phyloP scores from a whole-genome alignment of 2,797 vertebrate genomes.

The Coregonus sp. region DNA sequence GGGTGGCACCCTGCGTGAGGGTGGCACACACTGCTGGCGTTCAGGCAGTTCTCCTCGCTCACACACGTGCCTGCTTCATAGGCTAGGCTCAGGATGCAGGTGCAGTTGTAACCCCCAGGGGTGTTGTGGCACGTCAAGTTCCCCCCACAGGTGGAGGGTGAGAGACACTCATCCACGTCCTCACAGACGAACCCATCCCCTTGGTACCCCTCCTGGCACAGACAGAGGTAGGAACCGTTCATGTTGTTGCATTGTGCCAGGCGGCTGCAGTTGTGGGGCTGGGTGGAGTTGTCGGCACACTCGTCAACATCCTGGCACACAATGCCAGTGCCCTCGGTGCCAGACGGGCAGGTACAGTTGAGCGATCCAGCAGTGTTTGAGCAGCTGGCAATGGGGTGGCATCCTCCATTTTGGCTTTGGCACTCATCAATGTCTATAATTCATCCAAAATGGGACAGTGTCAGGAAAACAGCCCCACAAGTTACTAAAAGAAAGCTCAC shows the following conservation, averaged over 20 bases:
- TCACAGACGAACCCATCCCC: constrained; percentile 76
- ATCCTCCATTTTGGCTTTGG: constrained; percentile 81
- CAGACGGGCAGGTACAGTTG: constrained; percentile 74
- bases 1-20: constrained; percentile 64
- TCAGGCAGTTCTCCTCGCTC: constrained; percentile 66
- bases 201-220: constrained; percentile 72
- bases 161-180: constrained; percentile 78
- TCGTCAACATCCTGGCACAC: constrained; percentile 81
- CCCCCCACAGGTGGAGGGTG: constrained; percentile 50
- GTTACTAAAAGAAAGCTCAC: constrained; percentile 56
- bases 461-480: constrained; percentile 73
- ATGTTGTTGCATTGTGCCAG: constrained; percentile 75
- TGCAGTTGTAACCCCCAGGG: constrained; percentile 75
- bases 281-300: constrained; percentile 66
- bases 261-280: constrained; percentile 72
- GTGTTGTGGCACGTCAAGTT: constrained; percentile 77
- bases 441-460: constrained; percentile 84
- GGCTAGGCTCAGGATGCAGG: constrained; percentile 63
- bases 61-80: constrained; percentile 75
- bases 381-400: constrained; percentile 78
- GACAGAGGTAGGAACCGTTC: constrained; percentile 76
- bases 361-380: constrained; percentile 76
- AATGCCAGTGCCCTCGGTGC: constrained; percentile 75
- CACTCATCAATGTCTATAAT: constrained; percentile 90
- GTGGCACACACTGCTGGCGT: constrained; percentile 64